Base-by-base conservation (phyloP, 92 coral and sea anemone genomes). In the Meandrina meandrites region DNA sequence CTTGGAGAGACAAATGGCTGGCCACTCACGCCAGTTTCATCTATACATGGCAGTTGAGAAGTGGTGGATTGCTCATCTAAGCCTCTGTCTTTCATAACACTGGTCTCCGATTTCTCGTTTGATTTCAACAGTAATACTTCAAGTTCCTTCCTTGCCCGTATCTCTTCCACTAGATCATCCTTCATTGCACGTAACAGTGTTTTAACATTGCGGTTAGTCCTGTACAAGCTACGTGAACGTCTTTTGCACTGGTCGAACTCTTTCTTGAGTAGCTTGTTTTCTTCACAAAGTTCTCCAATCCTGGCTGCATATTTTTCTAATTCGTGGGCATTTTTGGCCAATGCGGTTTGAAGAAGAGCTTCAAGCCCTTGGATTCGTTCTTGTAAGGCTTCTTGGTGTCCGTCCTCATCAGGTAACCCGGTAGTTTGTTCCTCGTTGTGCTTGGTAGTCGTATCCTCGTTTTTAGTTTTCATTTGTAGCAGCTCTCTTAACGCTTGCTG, bases 151-250 rank as follows among this genome's bases (percentile, higher is more conserved):
- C 77, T 85, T 8, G 62, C 53, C 66, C 48, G 64, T 19, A 85
- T 5, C 68, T 85, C 88, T 48, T 77, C 88, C 48, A 85, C 13
- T 14, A 85, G 67, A 30, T 85, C 82, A 62, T 85, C 77, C 66
- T 77, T 85, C 22, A 62, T 32, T 21, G 88, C 88, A 31, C 48
- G 83, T 18, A 78, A 31, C 60, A 76, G 35, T 42, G 62, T 68
- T 24, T 77, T 60, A 1, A 85, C 51, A n/a, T 30, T 45, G 22
- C 28, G 28, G 40, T 85, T 85, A 3, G 40, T 45, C 66, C 60
- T 85, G 32, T 45, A 6, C 17, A 66, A 35, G 51, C 32, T 66
- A 50, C 17, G 0, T 35, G 76, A 85, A 1, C 58, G 22, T n/a
- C 5, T 78, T 28, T 48, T 76, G 7, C 37, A 42, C 17, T 77